These are phyloP conservation scores for Sebastolobus alascanus DNA, from an alignment of 2,797 vertebrate species.

Conservation along the genomic window DNA sequence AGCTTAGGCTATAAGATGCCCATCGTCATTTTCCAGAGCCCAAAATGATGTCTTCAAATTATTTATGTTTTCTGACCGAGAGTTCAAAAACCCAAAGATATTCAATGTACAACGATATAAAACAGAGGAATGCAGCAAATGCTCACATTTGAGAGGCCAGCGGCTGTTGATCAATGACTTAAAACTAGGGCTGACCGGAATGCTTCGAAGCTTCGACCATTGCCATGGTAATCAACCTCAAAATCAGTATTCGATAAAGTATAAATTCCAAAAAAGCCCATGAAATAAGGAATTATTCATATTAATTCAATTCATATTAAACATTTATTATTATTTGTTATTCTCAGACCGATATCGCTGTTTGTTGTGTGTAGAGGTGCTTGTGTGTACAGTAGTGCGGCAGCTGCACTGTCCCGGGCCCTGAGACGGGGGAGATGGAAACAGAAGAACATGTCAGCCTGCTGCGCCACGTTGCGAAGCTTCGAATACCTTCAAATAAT, in stretches of 20 bases:
- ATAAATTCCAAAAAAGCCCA: too few species aligned
- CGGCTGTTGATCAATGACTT: conserved; percentile 21
- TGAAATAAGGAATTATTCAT: too few species aligned
- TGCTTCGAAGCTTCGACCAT: background rate
- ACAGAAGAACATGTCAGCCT: too few species aligned
- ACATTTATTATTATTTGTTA: too few species aligned
- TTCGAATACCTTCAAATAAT: background rate
- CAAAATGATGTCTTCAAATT: conserved; percentile 8
- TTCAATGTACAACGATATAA: fast-evolving
- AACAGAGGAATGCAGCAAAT: background rate
- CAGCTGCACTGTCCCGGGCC: background rate
- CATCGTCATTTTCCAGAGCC: background rate
- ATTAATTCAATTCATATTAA: too few species aligned
- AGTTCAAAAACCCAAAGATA: background rate
- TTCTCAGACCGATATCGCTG: too few species aligned
- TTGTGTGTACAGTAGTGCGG: background rate
- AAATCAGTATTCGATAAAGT: too few species aligned
- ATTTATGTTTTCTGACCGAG: background rate
- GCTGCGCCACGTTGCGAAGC: background rate
- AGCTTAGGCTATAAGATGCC: background rate
- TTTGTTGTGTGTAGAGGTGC: background rate
- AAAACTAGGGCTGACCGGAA: background rate
- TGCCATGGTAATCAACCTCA: too few species aligned
- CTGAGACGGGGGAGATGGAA: too few species aligned
- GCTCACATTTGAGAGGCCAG: background rate